Base-by-base conservation (phyloP, 2,888 invertebrate genomes). In the Congeria kusceri region DNA sequence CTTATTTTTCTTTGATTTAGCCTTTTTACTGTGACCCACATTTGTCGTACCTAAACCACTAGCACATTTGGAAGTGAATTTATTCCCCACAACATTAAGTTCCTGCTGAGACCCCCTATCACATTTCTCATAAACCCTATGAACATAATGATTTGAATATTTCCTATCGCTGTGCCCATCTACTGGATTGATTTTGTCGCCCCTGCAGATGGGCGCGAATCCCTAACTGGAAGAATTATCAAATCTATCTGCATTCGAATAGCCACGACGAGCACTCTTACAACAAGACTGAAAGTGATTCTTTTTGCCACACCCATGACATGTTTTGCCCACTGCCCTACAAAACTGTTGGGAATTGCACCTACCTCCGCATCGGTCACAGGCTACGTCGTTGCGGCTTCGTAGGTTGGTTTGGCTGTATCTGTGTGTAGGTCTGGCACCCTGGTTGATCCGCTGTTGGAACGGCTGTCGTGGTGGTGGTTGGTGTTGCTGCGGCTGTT, bases 331-430 rank as follows among this genome's bases (percentile, higher is more conserved):
- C 25, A 20, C 27, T 67, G 57, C 67, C 28, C 11, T 53, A 39
- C 67, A 67, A 39, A n/a, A 29, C 28, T 47, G 18, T n/a, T 18
- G 15, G 20, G 57, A 57, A 57, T 27, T 49, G 57, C 67, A 67
- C 67, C 67, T 67, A 67, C 67, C 67, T 67, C 67, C 67, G 25
- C 67, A 67, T 39, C 67, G 49, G 2, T 18, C n/a, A 57, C 67
- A 67, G 3, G 39, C 62, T 62, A 15, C 13, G 18, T 13, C 39
- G 28, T 49, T 15, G n/a, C 13, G 1, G 7, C 3, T n/a, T n/a
- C 53, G 3, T 9, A 2, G n/a, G 28, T 7, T 23, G 13, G 15
- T 49, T 18, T 5, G 49, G n/a, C 9, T 18, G 3, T 23, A 25
- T n/a, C 13, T 28, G 20, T n/a, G 2, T n/a, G n/a, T n/a, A n/a